phyloP scores from a whole-genome alignment of 2,113 vertebrate genomes.

The Ammodramus savannarum region DNA sequence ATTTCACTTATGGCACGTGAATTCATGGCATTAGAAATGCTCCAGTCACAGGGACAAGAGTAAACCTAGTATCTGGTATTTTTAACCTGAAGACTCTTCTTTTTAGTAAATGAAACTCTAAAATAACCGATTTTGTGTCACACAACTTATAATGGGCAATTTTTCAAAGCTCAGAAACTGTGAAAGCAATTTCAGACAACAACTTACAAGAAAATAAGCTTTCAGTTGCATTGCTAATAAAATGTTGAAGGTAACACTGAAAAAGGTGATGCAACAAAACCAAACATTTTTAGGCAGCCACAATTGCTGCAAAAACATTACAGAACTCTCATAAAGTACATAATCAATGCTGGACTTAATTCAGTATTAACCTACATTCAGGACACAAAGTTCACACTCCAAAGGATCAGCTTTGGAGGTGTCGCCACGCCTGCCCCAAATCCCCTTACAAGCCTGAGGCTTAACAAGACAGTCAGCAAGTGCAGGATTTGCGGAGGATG shows the following conservation, averaged over 20 bases:
- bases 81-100: background rate
- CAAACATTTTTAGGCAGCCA: background rate
- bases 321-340: background rate
- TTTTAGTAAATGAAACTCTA: background rate
- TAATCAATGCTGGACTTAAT: background rate
- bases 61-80: rapidly evolving
- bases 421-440: background rate
- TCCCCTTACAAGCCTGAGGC: background rate
- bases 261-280: background rate
- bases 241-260: background rate
- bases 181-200: background rate
- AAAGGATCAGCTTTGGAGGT: background rate
- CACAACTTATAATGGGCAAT: background rate
- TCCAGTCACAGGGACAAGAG: background rate
- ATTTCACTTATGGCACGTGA: rapidly evolving
- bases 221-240: background rate
- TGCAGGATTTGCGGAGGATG: rapidly evolving
- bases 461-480: background rate
- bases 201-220: background rate
- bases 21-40: background rate
- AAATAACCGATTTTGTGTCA: background rate
- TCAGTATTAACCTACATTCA: background rate
- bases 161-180: background rate
- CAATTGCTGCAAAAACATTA: background rate
- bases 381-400: background rate